Base-by-base conservation (phyloP, 2,888 invertebrate species). In the Zonitis immaculata region DNA sequence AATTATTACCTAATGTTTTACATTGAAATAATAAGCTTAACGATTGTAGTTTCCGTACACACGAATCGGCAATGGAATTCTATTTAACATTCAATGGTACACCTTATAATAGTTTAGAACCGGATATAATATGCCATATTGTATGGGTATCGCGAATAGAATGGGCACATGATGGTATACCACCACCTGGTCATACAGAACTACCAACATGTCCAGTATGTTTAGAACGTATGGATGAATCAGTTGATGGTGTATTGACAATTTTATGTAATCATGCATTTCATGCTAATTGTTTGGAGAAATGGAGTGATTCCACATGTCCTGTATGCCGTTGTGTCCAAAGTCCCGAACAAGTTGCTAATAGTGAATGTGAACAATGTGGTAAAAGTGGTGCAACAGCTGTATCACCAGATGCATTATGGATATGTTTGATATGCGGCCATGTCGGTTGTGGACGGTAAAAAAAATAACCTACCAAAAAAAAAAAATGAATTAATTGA, bases 351-450 rank as follows among this genome's bases (percentile, higher is more conserved):
- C 78, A 82, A 52, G 75, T 76, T 61, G 82, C 77, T 69, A 81
- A 72, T 70, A 82, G 77, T 60, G 84, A 74, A 71, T 85, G 76
- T 75, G 83, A 73, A 80, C 82, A 77, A 74, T 82, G 82, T 57
- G 80, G 80, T 43, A 66, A 72, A 51, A 32, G 14, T 32, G 32
- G 32, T 14, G 32, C 32, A 14, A 32, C 32, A 7, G 32, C 32
- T 16, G 14, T 78, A 16, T 82, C 82, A 49, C 81, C 86, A 0
- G 91, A 93, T 65, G 86, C 95, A 49, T 79, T 99, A 4, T 99
- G 99, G 99, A 98, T 99, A 65, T 99, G 99, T 72, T 80, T 99
- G 49, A 95, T 99, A 58, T 99, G 99, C 74, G 99, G 99, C 1
- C 91, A 98, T 73, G 90, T 99, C 9, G 99, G 99, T 22, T 99